phyloP scores from a whole-genome alignment of 2,113 vertebrate species.

The Oryzias melastigma region DNA sequence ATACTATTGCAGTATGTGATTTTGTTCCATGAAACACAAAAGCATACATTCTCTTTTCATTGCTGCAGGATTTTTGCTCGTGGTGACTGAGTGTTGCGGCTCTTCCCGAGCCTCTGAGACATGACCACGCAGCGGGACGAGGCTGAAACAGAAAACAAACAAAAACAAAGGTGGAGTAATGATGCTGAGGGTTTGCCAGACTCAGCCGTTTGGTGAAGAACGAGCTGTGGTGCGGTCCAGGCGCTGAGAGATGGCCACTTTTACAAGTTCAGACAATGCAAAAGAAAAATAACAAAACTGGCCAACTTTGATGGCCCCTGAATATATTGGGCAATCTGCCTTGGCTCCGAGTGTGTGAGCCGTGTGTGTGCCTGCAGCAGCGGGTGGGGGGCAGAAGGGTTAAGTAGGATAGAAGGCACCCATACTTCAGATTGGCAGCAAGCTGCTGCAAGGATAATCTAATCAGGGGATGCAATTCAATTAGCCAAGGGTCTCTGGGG shows the following conservation, averaged over 20 bases:
- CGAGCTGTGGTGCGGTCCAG: constrained; percentile 80
- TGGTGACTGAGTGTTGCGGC: neutral
- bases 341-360: constrained; percentile 80
- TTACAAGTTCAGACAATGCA: constrained; percentile 97
- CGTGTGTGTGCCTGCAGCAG: constrained; percentile 78
- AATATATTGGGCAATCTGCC: constrained; percentile 96
- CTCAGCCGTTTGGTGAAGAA: constrained; percentile 56
- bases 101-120: constrained; percentile 59
- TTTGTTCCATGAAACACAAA: too few species aligned
- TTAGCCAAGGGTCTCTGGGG: constrained; percentile 96
- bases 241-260: constrained; percentile 94
- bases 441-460: constrained; percentile 99
- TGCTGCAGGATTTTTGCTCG: neutral
- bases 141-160: constrained; percentile 73
- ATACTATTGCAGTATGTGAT: too few species aligned
- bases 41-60: too few species aligned
- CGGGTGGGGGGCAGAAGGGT: constrained; percentile 97
- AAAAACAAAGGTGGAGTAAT: constrained; percentile 78
- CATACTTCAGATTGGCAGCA: constrained; percentile 99
- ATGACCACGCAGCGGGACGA: constrained; percentile 73
- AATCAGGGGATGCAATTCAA: constrained; percentile 99
- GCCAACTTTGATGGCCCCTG: constrained; percentile 97
- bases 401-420: constrained; percentile 99
- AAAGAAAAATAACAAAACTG: constrained; percentile 99
- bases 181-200: constrained; percentile 79